A percentile compares a stretch with the other conserved stretches of the same genome.
Evolutionary conservation across 2,113 vertebrate genomes (phyloP).

Genomic region (Pelmatolapia mariae): DNA sequence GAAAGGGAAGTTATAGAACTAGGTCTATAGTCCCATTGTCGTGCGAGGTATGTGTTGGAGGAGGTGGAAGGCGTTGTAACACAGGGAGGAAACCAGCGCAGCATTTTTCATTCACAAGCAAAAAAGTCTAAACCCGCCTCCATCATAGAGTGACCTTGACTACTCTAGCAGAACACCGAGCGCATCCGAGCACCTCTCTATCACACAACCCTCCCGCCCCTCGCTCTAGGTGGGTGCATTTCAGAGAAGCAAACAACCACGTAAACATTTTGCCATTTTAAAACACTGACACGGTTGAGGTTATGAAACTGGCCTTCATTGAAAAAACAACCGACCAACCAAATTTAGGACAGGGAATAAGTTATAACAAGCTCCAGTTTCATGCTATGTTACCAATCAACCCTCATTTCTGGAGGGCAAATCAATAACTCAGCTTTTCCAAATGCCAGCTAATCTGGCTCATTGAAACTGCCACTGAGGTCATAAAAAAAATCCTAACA

Average conservation of each 20-base stretch:
- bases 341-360: background rate
- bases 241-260: constrained; percentile 9
- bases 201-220: background rate
- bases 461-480: background rate
- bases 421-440: constrained; percentile 36
- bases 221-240: constrained; percentile 28
- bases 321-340: background rate
- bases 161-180: constrained; percentile 31
- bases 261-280: constrained; percentile 28
- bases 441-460: background rate
- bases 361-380: constrained; percentile 1
- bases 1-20: constrained; percentile 56
- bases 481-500: background rate
- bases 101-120: constrained; percentile 65
- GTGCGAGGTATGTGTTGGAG: background rate
- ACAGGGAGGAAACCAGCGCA: constrained; percentile 24
- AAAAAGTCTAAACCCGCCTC: constrained; percentile 18
- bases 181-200: background rate
- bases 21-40: constrained; percentile 53
- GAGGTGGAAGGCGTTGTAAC: constrained; percentile 27
- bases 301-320: constrained; percentile 30
- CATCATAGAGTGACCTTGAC: constrained; percentile 56
- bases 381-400: constrained; percentile 24
- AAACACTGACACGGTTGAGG: constrained; percentile 17
- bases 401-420: background rate